Conservation (phyloP, 2,797 vertebrate species). For the Danio aesculapii region DNA sequence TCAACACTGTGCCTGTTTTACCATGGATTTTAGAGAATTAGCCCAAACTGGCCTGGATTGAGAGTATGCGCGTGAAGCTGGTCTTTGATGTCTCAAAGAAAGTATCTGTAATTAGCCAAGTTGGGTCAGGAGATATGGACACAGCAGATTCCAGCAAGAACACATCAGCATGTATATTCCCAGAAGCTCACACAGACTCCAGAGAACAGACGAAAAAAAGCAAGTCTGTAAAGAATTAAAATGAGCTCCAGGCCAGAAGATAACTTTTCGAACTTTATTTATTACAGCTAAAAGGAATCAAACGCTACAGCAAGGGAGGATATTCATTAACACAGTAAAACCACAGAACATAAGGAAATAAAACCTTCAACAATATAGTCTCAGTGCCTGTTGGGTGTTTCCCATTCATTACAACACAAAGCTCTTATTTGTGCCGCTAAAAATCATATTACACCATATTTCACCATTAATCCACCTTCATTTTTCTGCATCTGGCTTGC, state of each 20-base stretch:
- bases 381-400: conserved; percentile 15
- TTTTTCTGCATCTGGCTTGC: conserved; percentile 5
- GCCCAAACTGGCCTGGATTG: conserved; percentile 17
- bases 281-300: conserved; percentile 27
- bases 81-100: conserved; percentile 48
- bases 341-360: too few relatives aligned
- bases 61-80: conserved; percentile 32
- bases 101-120: conserved; percentile 52
- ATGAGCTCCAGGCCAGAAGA: conserved; percentile 38
- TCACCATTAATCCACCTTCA: conserved; percentile 7
- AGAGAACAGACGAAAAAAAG: conserved; percentile 14
- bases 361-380: background rate
- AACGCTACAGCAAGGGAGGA: background rate
- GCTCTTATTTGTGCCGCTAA: conserved; percentile 36
- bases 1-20: conserved; percentile 9
- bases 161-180: conserved; percentile 35
- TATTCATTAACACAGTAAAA: conserved; percentile 21
- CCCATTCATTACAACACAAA: conserved; percentile 37
- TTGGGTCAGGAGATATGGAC: conserved; percentile 46
- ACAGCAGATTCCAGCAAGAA: conserved; percentile 43
- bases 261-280: conserved; percentile 36
- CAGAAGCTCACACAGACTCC: conserved; percentile 34
- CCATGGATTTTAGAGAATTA: conserved; percentile 35
- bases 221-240: conserved; percentile 27
- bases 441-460: conserved; percentile 28